Base-by-base conservation (phyloP, 2,888 invertebrate species). In the Dione vanillae region DNA sequence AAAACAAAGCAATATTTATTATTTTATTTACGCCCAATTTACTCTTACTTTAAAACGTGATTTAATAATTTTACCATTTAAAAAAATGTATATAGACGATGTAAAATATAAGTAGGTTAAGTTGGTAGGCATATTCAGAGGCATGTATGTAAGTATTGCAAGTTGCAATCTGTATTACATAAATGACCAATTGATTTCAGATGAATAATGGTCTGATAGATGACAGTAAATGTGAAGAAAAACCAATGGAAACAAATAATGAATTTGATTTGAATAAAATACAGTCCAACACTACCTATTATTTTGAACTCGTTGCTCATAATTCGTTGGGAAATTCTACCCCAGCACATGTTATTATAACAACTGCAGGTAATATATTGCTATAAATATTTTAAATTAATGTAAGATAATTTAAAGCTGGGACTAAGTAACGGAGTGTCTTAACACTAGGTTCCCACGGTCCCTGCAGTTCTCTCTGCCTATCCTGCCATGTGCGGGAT, bases 301-400 rank as follows among this genome's bases (percentile, higher is more conserved):
- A 80, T 62, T 78, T 92, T 5, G 85, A 88, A 66, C 71, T 93
- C 12, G 74, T 83, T 8, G 92, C 92, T 0, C 91, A 92, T 69
- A 92, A 91, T 62, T 76, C 83, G 1, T 77, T 84, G 27, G 92
- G 92, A 12, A 82, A 88, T 76, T 93, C 92, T 10, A 78, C 82
- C 10, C 75, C 85, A 1, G 83, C 85, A 7, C 84, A 82, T 64
- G 81, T 85, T 20, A 79, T 83, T 64, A 75, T 89, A 10, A 77
- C 76, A 16, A 77, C 84, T 61, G 79, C 86, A 81, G 85, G 90
- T 89, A 78, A 43, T 19, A 27, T 27, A 27, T 27, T 27, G 2
- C 2, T 27, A 27, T 27, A 27, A 5, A 27, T 5, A 27, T 3
- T 3, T 27, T 3, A 27, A 27, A 27, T 27, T 27, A 3, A 27